Evolutionary conservation across 1,140 invertebrate genomes (phyloP).

Genomic region (Drosophila mayri): DNA sequence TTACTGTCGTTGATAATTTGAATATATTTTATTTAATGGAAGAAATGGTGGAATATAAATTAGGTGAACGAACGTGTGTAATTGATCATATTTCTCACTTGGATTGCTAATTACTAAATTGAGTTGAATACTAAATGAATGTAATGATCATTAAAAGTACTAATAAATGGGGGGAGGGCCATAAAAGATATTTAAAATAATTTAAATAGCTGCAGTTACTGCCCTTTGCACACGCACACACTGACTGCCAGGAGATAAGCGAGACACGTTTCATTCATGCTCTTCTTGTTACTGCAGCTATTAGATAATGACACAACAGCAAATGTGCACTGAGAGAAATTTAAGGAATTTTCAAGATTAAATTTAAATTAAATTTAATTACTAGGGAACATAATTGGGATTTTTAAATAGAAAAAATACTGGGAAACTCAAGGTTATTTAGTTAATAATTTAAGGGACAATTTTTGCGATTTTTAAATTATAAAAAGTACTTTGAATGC

Average conservation of each 20-base stretch:
- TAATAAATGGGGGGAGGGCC: neutral
- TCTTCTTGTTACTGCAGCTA: slow-evolving; percentile 42
- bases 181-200: slow-evolving; percentile 30
- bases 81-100: slow-evolving; percentile 9
- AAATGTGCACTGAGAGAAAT: slow-evolving; percentile 13
- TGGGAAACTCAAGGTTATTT: no score
- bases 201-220: slow-evolving; percentile 22
- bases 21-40: slow-evolving; percentile 20
- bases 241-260: slow-evolving; percentile 18
- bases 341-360: neutral
- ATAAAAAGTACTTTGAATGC: no score
- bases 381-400: no score
- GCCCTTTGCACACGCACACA: slow-evolving; percentile 10
- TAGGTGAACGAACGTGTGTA: neutral
- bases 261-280: slow-evolving; percentile 33
- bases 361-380: neutral
- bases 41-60: neutral
- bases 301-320: slow-evolving; percentile 63
- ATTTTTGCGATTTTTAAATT: no score
- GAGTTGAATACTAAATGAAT: slow-evolving; percentile 4
- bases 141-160: neutral
- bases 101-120: neutral
- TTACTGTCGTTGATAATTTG: slow-evolving; percentile 10
- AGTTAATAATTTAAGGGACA: no score
- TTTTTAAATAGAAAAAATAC: neutral